Evolutionary conservation across 1,140 invertebrate genomes (phyloP).

Genomic region (Drosophila subobscura): DNA sequence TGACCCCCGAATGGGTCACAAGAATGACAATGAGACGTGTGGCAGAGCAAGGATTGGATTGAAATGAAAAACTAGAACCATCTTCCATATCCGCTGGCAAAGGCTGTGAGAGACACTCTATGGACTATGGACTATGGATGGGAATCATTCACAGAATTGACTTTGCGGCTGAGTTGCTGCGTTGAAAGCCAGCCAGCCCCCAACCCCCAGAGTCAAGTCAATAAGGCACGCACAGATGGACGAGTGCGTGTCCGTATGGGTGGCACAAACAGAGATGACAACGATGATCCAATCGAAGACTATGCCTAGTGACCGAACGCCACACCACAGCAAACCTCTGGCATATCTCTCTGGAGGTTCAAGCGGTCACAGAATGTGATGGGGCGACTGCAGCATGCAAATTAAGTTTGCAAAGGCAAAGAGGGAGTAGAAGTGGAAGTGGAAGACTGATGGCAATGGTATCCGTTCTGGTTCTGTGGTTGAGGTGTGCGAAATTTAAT

Average conservation of each 20-base stretch:
- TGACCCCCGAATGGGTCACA: neutral
- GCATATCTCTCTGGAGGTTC: too few species aligned
- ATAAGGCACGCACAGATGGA: slow-evolving; percentile 70
- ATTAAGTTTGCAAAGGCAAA: too few species aligned
- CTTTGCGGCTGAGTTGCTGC: slow-evolving; percentile 65
- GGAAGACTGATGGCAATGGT: too few species aligned
- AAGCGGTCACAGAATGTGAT: too few species aligned
- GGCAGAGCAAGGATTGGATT: slow-evolving; percentile 10
- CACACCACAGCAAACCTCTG: too few species aligned
- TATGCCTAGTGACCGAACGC: too few species aligned
- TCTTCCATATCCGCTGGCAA: slow-evolving; percentile 60
- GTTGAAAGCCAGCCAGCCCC: slow-evolving; percentile 38
- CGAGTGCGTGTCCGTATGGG: slow-evolving; percentile 16
- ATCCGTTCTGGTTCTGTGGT: too few species aligned
- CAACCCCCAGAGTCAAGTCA: slow-evolving; percentile 47
- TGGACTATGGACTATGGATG: too few species aligned
- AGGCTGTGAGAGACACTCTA: slow-evolving; percentile 13
- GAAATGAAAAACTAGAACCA: slow-evolving; percentile 55
- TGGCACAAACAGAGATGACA: neutral
- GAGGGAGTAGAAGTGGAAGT: too few species aligned
- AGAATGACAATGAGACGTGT: slow-evolving; percentile 26
- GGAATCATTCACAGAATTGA: slow-evolving; percentile 66
- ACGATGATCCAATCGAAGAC: neutral
- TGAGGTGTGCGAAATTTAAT: too few species aligned
- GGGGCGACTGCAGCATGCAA: too few species aligned